These are phyloP conservation scores for Dicrurus megarhynchus DNA, from an alignment of 2,113 vertebrate species.

Conservation along the genomic window DNA sequence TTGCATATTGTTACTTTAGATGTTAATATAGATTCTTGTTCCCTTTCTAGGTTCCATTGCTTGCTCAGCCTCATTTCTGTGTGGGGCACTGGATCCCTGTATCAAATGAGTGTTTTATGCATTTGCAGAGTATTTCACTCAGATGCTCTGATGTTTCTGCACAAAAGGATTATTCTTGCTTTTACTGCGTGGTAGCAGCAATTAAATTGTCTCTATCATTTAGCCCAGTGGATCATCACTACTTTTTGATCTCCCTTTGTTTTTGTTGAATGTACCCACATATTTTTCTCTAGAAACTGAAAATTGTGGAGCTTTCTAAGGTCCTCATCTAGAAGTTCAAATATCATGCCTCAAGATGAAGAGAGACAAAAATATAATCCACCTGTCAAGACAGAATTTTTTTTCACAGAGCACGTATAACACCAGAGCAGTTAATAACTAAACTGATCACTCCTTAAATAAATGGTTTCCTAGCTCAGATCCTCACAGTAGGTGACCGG, in stretches of 20 bases:
- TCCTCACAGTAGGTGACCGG: neutral
- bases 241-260: neutral
- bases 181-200: neutral
- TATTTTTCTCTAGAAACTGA: neutral
- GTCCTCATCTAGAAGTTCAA: neutral
- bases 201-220: neutral
- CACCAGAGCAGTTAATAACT: neutral
- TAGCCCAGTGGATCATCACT: neutral
- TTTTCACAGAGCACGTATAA: neutral
- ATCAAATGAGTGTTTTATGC: no score
- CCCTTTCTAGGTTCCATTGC: neutral
- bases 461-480: neutral
- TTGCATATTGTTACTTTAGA: neutral
- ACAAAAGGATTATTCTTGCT: neutral
- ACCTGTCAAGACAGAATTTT: neutral
- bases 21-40: neutral
- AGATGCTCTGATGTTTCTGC: neutral
- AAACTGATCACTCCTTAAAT: neutral
- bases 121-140: neutral
- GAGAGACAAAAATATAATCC: neutral
- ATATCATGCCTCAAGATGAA: neutral
- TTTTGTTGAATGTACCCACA: neutral
- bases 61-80: neutral
- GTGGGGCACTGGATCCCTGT: neutral
- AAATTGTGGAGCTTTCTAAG: neutral